Percentiles rank a stretch among this genome's conserved stretches.
phyloP scores from a whole-genome alignment of 2,888 invertebrate genomes.

The Ochropleura leucogaster region DNA sequence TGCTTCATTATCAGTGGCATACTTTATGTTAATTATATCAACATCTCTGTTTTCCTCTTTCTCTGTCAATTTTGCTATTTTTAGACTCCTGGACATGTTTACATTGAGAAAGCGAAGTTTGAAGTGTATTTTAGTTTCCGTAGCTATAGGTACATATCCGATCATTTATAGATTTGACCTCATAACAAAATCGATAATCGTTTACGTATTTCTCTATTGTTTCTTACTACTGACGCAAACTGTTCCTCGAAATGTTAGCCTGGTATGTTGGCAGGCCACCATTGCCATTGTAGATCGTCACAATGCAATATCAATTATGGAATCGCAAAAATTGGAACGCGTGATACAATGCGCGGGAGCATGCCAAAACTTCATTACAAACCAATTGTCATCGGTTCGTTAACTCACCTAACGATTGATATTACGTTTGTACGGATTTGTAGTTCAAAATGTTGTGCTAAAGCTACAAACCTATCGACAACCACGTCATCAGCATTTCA shows the following conservation, averaged over 20 bases:
- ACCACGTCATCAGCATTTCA: slow-evolving; percentile 33
- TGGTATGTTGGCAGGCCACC: slow-evolving; percentile 64
- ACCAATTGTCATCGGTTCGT: slow-evolving; percentile 65
- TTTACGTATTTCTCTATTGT: slow-evolving; percentile 58
- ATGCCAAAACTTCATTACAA: slow-evolving; percentile 75
- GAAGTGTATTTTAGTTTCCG: background rate
- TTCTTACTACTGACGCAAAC: slow-evolving; percentile 56
- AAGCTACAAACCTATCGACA: slow-evolving; percentile 32
- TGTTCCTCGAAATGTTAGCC: slow-evolving; percentile 45
- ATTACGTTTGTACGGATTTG: slow-evolving; percentile 50
- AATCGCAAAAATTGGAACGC: slow-evolving; percentile 72
- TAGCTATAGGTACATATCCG: background rate
- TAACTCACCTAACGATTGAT: slow-evolving; percentile 57
- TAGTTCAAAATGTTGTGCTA: slow-evolving; percentile 30
- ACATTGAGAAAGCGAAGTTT: background rate
- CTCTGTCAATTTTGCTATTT: slow-evolving; percentile 16
- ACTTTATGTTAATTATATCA: slow-evolving; percentile 29
- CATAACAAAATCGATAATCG: slow-evolving; percentile 11
- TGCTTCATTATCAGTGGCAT: slow-evolving; percentile 28
- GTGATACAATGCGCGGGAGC: slow-evolving; percentile 76
- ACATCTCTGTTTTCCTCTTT: slow-evolving; percentile 15
- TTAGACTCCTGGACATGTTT: slow-evolving; percentile 8
- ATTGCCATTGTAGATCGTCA: slow-evolving; percentile 60
- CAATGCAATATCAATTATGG: slow-evolving; percentile 68
- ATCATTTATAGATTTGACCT: slow-evolving; percentile 13